These are phyloP conservation scores for Heliconius congener DNA, from an alignment of 1,140 invertebrate species.

Conservation along the genomic window DNA sequence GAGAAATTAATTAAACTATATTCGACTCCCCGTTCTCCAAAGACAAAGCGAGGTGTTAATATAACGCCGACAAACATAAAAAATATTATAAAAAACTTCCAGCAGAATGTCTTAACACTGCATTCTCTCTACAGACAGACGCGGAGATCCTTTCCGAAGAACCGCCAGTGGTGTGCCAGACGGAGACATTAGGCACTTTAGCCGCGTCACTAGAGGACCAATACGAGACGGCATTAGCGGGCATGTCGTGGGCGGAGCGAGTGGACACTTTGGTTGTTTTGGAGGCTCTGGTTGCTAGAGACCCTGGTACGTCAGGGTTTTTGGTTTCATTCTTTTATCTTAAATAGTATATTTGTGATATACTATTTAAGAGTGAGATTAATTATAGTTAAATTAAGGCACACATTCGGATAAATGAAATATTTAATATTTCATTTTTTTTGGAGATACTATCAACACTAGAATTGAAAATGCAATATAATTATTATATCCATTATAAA, in stretches of 20 bases:
- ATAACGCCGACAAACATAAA: too few species aligned
- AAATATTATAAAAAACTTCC: too few species aligned
- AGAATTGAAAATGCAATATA: too few species aligned
- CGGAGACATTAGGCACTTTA: conserved; percentile 56
- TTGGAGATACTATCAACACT: too few species aligned
- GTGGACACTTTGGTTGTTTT: conserved; percentile 89
- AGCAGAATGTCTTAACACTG: background rate
- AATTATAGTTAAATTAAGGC: too few species aligned
- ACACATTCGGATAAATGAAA: too few species aligned
- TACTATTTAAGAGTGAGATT: too few species aligned
- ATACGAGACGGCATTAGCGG: conserved; percentile 88
- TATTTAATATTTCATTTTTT: too few species aligned
- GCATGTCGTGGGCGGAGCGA: conserved; percentile 90
- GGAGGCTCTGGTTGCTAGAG: conserved; percentile 88
- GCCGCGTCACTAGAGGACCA: conserved; percentile 80
- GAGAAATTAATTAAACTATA: too few species aligned
- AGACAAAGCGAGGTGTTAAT: too few species aligned
- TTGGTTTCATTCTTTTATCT: background rate
- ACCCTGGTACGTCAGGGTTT: conserved; percentile 83
- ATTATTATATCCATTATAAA: too few species aligned
- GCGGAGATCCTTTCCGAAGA: conserved; percentile 85
- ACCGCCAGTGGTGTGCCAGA: conserved; percentile 29
- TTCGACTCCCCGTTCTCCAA: too few species aligned
- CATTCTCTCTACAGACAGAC: conserved; percentile 80
- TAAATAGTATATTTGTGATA: background rate